Conservation (phyloP, 2,797 vertebrate species). For the Paramormyrops hopkinsi region DNA sequence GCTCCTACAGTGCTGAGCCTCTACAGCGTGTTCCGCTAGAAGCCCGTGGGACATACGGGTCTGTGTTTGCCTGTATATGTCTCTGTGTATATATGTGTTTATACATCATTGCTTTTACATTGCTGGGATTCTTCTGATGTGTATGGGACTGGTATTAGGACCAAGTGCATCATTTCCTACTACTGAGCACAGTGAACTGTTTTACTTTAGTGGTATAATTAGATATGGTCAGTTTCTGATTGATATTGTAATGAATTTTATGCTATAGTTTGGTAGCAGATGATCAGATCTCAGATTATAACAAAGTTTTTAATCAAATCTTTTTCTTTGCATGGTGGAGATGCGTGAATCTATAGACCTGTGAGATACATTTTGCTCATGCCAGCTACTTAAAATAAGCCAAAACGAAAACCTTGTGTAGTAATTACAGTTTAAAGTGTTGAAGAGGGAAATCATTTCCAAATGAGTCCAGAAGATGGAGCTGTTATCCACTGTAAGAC, state of each 20-base stretch:
- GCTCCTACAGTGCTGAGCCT: conserved; percentile 52
- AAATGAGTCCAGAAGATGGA: not conserved
- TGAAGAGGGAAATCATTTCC: not conserved
- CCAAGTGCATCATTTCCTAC: not conserved
- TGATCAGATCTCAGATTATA: not conserved
- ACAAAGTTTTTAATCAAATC: not conserved
- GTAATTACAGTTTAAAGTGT: not conserved
- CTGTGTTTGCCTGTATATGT: conserved; percentile 24
- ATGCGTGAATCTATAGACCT: not conserved
- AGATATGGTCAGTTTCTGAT: not conserved
- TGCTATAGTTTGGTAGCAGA: not conserved
- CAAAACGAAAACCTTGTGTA: not conserved
- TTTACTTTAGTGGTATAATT: not conserved
- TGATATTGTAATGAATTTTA: not conserved
- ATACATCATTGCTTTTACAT: not conserved
- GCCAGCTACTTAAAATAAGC: not conserved
- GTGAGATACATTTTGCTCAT: not conserved
- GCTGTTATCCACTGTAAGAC: not conserved
- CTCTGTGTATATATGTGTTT: not conserved
- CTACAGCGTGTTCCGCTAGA: conserved; percentile 41
- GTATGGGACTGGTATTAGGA: not conserved
- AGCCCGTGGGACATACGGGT: not conserved
- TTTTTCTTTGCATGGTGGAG: not conserved
- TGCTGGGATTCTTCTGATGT: not conserved
- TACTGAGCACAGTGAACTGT: not conserved